Evolutionary conservation across 2,797 vertebrate species (phyloP).

Genomic region (Silurus lanzhouensis): DNA sequence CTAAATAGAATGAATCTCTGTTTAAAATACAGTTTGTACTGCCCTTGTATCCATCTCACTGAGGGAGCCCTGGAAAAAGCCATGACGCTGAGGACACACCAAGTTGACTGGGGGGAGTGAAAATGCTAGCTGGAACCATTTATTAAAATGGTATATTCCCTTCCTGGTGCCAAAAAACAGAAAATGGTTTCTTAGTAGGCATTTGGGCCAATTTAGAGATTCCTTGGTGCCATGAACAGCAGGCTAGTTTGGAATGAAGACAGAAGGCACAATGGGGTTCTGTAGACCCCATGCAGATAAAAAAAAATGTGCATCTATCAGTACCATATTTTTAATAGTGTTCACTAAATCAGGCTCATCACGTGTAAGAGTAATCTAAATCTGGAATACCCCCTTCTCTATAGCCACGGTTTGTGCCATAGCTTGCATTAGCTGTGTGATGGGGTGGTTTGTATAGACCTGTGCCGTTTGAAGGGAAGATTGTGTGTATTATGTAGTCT

Average conservation of each 20-base stretch:
- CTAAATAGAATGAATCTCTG: constrained; percentile 38
- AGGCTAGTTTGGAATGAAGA: constrained; percentile 78
- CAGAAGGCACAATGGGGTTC: constrained; percentile 83
- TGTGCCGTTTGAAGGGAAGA: constrained; percentile 91
- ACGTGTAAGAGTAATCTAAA: constrained; percentile 91
- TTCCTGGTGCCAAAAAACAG: constrained; percentile 63
- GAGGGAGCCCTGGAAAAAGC: constrained; percentile 59
- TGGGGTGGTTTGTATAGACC: constrained; percentile 85
- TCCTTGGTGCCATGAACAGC: constrained; percentile 71
- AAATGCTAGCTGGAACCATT: constrained; percentile 73
- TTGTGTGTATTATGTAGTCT: constrained; percentile 93
- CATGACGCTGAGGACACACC: constrained; percentile 68
- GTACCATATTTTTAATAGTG: constrained; percentile 69
- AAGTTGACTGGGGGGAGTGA: constrained; percentile 71
- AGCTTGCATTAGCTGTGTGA: constrained; percentile 80
- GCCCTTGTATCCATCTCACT: constrained; percentile 66
- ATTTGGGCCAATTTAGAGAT: constrained; percentile 69
- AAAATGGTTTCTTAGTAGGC: constrained; percentile 65
- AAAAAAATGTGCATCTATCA: constrained; percentile 79
- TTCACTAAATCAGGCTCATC: constrained; percentile 75
- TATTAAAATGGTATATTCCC: constrained; percentile 65
- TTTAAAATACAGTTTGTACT: constrained; percentile 60
- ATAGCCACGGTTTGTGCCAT: constrained; percentile 88
- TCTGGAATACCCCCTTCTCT: constrained; percentile 90
- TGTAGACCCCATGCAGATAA: constrained; percentile 76